phyloP scores from a whole-genome alignment of 2,797 vertebrate genomes.

The Cuculus canorus region DNA sequence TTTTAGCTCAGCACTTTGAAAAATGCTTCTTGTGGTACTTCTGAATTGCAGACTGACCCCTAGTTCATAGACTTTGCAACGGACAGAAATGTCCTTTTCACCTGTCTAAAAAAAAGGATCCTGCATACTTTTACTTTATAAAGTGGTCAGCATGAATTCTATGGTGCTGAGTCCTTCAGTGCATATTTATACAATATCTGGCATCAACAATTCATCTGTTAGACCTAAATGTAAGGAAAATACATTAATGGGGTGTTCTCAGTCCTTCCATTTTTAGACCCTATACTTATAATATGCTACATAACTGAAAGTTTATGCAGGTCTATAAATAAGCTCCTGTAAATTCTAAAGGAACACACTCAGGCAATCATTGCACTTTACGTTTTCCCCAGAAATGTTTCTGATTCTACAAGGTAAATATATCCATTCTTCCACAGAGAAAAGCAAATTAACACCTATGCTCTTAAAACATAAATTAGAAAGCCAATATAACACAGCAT shows the following conservation, averaged over 20 bases:
- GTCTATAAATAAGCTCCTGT: conserved; percentile 42
- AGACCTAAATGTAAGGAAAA: conserved; percentile 33
- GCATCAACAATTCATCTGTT: conserved; percentile 29
- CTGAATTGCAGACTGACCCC: not conserved
- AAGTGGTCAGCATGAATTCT: not conserved
- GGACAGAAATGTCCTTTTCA: not conserved
- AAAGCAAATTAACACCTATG: not conserved
- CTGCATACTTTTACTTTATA: not conserved
- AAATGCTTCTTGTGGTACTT: not conserved
- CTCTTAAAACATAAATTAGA: not conserved
- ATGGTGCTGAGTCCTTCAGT: not conserved
- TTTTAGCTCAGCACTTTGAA: not conserved
- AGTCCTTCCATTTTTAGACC: conserved; percentile 23
- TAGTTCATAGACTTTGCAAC: not conserved
- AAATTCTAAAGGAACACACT: conserved; percentile 46
- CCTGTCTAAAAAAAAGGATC: not conserved
- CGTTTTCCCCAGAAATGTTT: not conserved
- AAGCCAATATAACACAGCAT: not conserved
- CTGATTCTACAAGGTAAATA: not conserved
- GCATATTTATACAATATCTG: not conserved
- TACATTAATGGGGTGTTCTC: conserved; percentile 27
- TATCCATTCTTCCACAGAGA: not conserved
- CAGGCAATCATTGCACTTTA: not conserved
- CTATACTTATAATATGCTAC: not conserved
- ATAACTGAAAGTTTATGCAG: conserved; percentile 22